Conservation (phyloP, 2,888 invertebrate genomes). For the Phaonia tiefii region DNA sequence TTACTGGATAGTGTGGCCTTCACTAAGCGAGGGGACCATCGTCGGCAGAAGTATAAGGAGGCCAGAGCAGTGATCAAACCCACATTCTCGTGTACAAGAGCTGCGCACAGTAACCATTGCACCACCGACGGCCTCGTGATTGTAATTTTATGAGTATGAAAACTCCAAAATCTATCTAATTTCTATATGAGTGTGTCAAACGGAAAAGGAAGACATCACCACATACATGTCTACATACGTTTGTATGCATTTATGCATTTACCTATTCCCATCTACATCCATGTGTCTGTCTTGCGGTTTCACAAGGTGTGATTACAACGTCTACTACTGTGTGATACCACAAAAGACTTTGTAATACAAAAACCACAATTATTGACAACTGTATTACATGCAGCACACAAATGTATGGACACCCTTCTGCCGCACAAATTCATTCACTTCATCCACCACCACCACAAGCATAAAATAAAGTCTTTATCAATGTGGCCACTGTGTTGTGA, state of each 20-base stretch:
- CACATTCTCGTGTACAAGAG: too few relatives aligned
- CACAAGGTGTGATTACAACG: conserved; percentile 19
- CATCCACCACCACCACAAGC: background rate
- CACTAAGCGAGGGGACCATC: too few relatives aligned
- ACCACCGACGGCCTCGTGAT: too few relatives aligned
- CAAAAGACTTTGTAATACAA: conserved; percentile 33
- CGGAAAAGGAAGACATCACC: background rate
- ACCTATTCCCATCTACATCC: too few relatives aligned
- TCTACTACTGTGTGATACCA: conserved; percentile 23
- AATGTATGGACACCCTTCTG: background rate
- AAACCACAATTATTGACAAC: conserved; percentile 71
- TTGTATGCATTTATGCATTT: too few relatives aligned
- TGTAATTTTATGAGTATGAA: too few relatives aligned
- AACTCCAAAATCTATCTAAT: too few relatives aligned
- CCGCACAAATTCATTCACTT: conserved; percentile 23
- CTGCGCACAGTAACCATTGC: too few relatives aligned
- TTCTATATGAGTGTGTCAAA: background rate
- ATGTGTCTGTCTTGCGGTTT: background rate
- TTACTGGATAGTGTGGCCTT: too few relatives aligned
- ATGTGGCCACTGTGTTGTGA: conserved; percentile 22
- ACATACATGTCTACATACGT: too few relatives aligned
- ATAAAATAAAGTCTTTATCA: background rate
- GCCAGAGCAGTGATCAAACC: too few relatives aligned
- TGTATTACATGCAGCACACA: conserved; percentile 47
- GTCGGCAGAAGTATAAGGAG: too few relatives aligned